Conservation (phyloP, 2,113 vertebrate species). For the Catharus fuscescens region DNA sequence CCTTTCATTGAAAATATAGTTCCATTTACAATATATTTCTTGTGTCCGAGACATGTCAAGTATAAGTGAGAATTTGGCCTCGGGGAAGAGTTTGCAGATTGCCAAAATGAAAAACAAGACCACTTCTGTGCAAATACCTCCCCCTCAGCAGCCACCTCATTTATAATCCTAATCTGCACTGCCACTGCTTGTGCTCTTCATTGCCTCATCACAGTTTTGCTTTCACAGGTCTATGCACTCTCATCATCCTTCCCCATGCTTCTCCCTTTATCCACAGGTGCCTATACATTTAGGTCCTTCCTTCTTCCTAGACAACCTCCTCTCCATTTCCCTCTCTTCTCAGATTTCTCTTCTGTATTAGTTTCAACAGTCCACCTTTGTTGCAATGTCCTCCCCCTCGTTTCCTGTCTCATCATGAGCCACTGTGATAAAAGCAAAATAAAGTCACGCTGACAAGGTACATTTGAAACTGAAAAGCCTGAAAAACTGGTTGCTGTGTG, state of each 20-base stretch:
- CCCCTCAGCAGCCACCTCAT: fast-evolving
- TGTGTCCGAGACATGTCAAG: not conserved
- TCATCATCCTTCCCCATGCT: not conserved
- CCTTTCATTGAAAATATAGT: not conserved
- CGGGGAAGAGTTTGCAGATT: not conserved
- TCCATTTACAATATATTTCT: not conserved
- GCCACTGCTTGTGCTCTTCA: not conserved
- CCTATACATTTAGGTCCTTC: not conserved
- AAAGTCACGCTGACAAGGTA: not conserved
- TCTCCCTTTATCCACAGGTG: not conserved
- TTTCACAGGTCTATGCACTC: not conserved
- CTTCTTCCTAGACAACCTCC: not conserved
- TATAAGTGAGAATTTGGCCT: not conserved
- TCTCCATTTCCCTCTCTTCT: not conserved
- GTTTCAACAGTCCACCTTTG: not conserved
- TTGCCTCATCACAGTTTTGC: not conserved
- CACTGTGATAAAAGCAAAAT: not conserved
- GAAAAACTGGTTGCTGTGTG: not conserved
- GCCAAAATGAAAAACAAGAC: not conserved
- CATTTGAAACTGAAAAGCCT: not conserved
- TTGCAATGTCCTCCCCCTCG: not conserved
- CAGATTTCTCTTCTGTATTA: not conserved
- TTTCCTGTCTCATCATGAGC: not conserved
- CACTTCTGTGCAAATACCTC: not conserved
- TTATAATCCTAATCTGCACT: not conserved